Percentiles rank a stretch among this genome's conserved stretches.
These are phyloP conservation scores for Pocillopora meandrina DNA, from an alignment of 92 coral and sea anemone species.

Conservation along the genomic window DNA sequence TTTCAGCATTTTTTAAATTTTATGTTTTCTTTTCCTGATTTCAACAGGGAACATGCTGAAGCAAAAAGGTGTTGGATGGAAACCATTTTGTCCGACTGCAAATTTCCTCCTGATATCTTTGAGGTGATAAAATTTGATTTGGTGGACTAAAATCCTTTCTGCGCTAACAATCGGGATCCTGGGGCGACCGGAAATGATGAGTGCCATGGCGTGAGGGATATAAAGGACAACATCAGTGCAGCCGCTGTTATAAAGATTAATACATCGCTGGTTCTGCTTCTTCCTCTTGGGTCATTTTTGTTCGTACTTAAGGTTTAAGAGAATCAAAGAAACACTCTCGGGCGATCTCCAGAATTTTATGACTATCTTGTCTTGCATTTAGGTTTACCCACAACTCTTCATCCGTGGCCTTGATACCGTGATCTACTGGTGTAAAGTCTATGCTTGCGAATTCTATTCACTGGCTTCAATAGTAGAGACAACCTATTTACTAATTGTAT, in stretches of 20 bases:
- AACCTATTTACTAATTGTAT: too few species aligned
- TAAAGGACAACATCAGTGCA: not conserved
- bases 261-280: not conserved
- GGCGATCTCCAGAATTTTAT: not conserved
- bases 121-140: not conserved
- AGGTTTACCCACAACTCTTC: too few species aligned
- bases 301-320: not conserved
- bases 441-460: too few species aligned
- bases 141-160: slow-evolving; percentile 39
- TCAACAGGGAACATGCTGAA: slow-evolving; percentile 20
- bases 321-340: not conserved
- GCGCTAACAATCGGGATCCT: slow-evolving; percentile 13
- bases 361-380: too few species aligned
- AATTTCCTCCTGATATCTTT: not conserved
- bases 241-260: not conserved
- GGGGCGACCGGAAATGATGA: slow-evolving; percentile 22
- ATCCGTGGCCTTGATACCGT: too few species aligned
- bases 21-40: not conserved
- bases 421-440: too few species aligned
- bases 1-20: too few species aligned
- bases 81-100: slow-evolving; percentile 7
- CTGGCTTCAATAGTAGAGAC: too few species aligned
- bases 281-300: not conserved
- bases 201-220: slow-evolving; percentile 5
- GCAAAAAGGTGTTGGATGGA: slow-evolving; percentile 22